phyloP scores from a whole-genome alignment of 2,797 vertebrate species.

The Peromyscus nudipes region DNA sequence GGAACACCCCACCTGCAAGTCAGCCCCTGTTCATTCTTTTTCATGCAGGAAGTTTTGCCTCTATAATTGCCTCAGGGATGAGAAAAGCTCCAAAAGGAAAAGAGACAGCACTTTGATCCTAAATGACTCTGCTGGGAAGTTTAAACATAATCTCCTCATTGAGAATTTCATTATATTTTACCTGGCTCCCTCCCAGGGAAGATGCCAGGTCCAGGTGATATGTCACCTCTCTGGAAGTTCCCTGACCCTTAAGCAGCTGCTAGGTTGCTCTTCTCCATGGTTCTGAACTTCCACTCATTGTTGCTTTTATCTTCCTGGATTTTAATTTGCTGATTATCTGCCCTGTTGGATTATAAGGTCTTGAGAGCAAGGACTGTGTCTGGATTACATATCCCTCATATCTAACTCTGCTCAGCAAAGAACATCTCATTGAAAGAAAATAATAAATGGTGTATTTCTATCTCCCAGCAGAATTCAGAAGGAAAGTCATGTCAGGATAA shows the following conservation, averaged over 20 bases:
- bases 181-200: neutral
- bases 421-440: slow-evolving; percentile 41
- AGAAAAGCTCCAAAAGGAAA: slow-evolving; percentile 41
- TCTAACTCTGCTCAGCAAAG: neutral
- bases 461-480: neutral
- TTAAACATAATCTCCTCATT: slow-evolving; percentile 60
- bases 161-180: slow-evolving; percentile 55
- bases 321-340: slow-evolving; percentile 64
- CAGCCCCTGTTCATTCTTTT: slow-evolving; percentile 4
- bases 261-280: neutral
- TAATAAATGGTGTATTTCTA: neutral
- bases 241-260: neutral
- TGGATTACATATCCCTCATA: neutral
- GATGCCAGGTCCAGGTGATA: neutral
- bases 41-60: slow-evolving; percentile 49
- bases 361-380: neutral
- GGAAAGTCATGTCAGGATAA: neutral
- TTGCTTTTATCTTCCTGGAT: slow-evolving; percentile 37
- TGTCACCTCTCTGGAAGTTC: neutral
- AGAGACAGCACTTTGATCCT: slow-evolving; percentile 1
- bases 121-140: slow-evolving; percentile 42
- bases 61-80: slow-evolving; percentile 60
- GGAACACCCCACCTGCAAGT: slow-evolving; percentile 29
- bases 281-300: neutral
- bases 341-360: neutral